A percentile compares a stretch with the other conserved stretches of the same genome.
These are phyloP conservation scores for Bos indicus DNA, from an alignment of 2,113 vertebrate species.

Conservation along the genomic window DNA sequence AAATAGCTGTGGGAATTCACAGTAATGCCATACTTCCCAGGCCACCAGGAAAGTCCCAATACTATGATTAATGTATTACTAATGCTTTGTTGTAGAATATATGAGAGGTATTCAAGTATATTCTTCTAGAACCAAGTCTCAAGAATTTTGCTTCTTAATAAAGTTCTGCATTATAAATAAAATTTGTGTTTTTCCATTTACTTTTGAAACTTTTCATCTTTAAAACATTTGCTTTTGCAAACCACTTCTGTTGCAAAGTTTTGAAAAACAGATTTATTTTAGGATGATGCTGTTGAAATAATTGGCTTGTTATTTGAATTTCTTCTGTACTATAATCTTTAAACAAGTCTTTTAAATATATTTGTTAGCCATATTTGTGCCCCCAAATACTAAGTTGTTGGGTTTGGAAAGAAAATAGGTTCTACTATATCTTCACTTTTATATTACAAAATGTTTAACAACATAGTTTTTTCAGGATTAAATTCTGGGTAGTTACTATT, in stretches of 20 bases:
- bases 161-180: constrained; percentile 10
- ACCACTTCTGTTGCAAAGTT: constrained; percentile 1
- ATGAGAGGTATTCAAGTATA: background rate
- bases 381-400: background rate
- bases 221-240: background rate
- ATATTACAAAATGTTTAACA: background rate
- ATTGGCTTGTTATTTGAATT: constrained; percentile 21
- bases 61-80: background rate
- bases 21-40: background rate
- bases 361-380: background rate
- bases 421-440: background rate
- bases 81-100: background rate
- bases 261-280: constrained; percentile 24
- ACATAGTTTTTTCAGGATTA: constrained; percentile 23
- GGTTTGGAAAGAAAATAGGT: constrained; percentile 26
- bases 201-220: background rate
- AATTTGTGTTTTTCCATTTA: background rate
- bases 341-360: background rate
- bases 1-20: background rate
- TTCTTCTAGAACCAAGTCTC: background rate
- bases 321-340: background rate
- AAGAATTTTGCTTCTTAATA: background rate
- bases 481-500: constrained; percentile 17
- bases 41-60: background rate
- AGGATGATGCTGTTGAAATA: background rate